Conservation (phyloP, 2,797 vertebrate genomes). For the Cirrhinus molitorella region DNA sequence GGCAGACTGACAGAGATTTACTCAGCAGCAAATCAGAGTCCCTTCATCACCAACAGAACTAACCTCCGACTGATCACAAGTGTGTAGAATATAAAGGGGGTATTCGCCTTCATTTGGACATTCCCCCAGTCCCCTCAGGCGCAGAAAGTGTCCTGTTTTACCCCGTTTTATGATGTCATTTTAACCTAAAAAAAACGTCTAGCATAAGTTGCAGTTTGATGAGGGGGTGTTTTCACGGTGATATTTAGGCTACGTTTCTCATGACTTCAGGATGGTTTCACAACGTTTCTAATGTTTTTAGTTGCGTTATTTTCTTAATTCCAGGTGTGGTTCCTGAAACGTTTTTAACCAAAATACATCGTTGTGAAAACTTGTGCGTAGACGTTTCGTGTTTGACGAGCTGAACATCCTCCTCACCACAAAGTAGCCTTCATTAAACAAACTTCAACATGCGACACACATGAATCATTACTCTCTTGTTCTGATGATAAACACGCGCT, state of each 20-base stretch:
- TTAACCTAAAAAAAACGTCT: neutral
- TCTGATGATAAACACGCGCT: neutral
- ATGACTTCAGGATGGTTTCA: neutral
- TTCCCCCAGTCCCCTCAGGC: too few species aligned
- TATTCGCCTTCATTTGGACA: too few species aligned
- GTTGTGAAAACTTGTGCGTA: neutral
- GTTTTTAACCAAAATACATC: neutral
- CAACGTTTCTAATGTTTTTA: neutral
- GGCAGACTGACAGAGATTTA: constrained; percentile 55
- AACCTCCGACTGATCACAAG: too few species aligned
- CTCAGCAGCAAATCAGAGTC: constrained; percentile 62
- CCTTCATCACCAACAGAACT: too few species aligned
- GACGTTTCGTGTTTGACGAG: neutral
- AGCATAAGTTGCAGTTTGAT: neutral
- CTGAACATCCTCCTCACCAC: neutral
- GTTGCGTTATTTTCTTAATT: neutral
- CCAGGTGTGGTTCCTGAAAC: neutral
- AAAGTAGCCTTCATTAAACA: neutral
- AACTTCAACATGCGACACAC: neutral
- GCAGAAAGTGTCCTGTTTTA: neutral
- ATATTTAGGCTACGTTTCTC: neutral
- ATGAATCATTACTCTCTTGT: neutral
- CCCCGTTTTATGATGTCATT: neutral
- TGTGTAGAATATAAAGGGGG: too few species aligned
- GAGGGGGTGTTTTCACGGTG: neutral